These are phyloP conservation scores for Embidobia sp. DNA, from an alignment of 2,888 invertebrate genomes.

Conservation along the genomic window DNA sequence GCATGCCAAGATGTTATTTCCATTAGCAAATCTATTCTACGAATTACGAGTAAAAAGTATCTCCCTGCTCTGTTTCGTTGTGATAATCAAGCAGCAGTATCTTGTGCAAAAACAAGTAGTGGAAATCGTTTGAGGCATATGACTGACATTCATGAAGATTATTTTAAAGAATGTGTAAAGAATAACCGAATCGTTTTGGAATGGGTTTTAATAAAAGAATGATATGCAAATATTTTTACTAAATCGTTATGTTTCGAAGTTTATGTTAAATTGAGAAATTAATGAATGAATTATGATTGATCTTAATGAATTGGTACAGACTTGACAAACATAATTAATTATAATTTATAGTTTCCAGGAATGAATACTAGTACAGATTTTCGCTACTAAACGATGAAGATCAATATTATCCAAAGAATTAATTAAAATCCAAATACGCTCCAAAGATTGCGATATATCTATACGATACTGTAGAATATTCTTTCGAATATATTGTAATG, in stretches of 20 bases:
- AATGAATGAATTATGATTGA: not conserved
- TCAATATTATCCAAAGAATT: too few species aligned
- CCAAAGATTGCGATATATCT: too few species aligned
- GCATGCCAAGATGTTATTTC: not conserved
- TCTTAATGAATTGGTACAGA: too few species aligned
- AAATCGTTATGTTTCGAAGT: not conserved
- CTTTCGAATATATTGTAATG: too few species aligned
- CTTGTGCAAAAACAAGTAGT: not conserved
- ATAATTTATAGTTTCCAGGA: too few species aligned
- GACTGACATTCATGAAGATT: too few species aligned
- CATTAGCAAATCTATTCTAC: not conserved
- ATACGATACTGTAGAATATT: too few species aligned
- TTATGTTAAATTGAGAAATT: not conserved
- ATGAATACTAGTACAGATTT: too few species aligned
- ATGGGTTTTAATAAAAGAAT: not conserved
- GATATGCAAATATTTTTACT: too few species aligned
- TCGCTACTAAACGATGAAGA: too few species aligned
- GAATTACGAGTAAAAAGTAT: not conserved
- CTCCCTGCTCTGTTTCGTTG: not conserved
- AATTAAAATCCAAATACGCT: too few species aligned
- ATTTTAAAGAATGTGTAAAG: not conserved
- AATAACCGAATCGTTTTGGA: not conserved
- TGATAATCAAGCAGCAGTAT: not conserved
- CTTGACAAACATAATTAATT: too few species aligned
- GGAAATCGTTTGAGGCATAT: slow-evolving; percentile 5